phyloP scores from a whole-genome alignment of 2,888 invertebrate genomes.

The Erynnis tages region DNA sequence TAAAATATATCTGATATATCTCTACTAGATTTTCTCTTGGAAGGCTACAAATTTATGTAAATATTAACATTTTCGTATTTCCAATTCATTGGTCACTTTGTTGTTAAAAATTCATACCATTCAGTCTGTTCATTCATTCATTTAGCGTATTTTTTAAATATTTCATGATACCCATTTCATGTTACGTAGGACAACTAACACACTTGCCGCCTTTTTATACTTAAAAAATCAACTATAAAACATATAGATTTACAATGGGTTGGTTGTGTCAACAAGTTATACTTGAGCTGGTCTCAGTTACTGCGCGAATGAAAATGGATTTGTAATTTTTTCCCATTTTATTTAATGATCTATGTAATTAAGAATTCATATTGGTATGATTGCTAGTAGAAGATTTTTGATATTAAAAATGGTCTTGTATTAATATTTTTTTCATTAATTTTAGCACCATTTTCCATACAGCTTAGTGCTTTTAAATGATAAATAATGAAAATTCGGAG shows the following conservation, averaged over 20 bases:
- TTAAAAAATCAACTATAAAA: slow-evolving; percentile 5
- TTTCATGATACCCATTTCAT: slow-evolving; percentile 2
- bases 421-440: background rate
- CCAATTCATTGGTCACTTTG: no score
- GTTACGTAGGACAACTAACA: background rate
- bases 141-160: background rate
- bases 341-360: background rate
- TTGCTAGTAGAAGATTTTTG: no score
- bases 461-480: no score
- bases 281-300: slow-evolving; percentile 22
- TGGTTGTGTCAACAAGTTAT: slow-evolving; percentile 13
- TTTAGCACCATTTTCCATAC: no score
- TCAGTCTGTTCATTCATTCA: background rate
- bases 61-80: no score
- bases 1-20: no score
- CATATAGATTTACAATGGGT: background rate
- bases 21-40: no score
- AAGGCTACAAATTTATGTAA: no score
- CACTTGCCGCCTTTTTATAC: slow-evolving; percentile 17
- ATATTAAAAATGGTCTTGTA: no score
- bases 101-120: no score
- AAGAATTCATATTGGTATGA: no score
- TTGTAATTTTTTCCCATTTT: slow-evolving; percentile 2
- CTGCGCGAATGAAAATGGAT: slow-evolving; percentile 13
- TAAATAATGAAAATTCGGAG: no score